Base-by-base conservation (phyloP, 53 echinoderm and acorn worm genomes). In the Echinometra lucunter region DNA sequence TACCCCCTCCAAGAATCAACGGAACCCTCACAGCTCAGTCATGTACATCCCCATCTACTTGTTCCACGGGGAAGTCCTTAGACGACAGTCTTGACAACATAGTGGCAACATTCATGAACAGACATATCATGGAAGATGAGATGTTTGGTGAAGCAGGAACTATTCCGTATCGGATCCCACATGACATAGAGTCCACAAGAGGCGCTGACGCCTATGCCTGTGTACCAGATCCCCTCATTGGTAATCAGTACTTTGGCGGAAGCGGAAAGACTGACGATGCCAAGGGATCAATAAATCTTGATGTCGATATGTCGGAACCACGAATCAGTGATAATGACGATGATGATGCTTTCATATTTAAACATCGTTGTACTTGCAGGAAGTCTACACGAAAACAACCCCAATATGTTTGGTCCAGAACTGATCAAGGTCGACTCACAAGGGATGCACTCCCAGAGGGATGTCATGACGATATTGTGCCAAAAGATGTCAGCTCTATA, bases 1-100 rank as follows among this genome's bases (percentile, higher is more conserved):
- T 85, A 28, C 85, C 85, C 85, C 85, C 85, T 85, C 85, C 47
- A n/a, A 85, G 85, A 30, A 19, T 49, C 85, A 85, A 12, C 30
- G n/a, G 49, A 49, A 47, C 4, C n/a, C 30, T 13, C 53, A 49
- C n/a, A 6, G 13, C 85, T 85, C 85, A n/a, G n/a, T 8, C 49
- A 45, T 85, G 47, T 16, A 12, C 85, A 45, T 27, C 85, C 15
- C 49, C 85, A 45, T 49, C n/a, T n/a, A 10, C n/a, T 42, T 53
- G n/a, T 47, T 2, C n/a, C n/a, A n/a, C n/a, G n/a, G n/a, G n/a
- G n/a, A n/a, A n/a, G n/a, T n/a, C n/a, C n/a, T n/a, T 13, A 49
- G 85, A 49, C 19, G 85, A 44, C 81, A 44, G 23, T 18, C 1
- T 44, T 44, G 81, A 81, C 40, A 44, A 44, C 40, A 81, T 25